A percentile compares a stretch with the other conserved stretches of the same genome.
phyloP scores from a whole-genome alignment of 2,113 vertebrate genomes.

The Gracilinanus agilis region DNA sequence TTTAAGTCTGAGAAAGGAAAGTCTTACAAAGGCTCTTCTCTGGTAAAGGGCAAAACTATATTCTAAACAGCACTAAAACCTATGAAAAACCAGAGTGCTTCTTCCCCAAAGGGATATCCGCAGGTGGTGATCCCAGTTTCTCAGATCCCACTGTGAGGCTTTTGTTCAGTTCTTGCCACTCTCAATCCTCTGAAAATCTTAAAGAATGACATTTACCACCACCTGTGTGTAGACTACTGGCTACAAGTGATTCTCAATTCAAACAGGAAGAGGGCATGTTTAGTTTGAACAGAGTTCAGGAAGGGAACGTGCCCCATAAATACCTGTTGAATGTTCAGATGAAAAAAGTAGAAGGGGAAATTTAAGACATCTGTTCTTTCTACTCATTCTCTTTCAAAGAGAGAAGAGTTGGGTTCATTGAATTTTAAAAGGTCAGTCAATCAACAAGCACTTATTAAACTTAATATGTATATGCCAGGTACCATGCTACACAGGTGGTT shows the following conservation, averaged over 20 bases:
- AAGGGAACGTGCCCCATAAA: background rate
- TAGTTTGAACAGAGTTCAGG: background rate
- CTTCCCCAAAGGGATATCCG: background rate
- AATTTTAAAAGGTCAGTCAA: background rate
- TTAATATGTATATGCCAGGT: background rate
- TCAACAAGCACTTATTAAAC: background rate
- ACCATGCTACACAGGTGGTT: background rate
- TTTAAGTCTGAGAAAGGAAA: background rate
- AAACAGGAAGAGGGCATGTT: background rate
- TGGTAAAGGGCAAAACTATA: background rate
- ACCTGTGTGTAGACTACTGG: background rate
- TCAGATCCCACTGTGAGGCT: background rate
- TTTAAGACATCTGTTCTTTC: background rate
- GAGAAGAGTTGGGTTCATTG: background rate
- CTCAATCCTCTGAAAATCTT: background rate
- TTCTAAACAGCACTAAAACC: background rate
- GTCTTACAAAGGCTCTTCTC: background rate
- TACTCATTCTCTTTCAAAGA: background rate
- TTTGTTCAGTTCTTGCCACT: background rate
- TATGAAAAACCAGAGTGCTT: background rate
- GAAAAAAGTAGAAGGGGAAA: background rate
- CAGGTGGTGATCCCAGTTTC: background rate
- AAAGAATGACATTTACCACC: background rate
- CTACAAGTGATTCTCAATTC: background rate
- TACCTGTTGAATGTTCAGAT: background rate